These are phyloP conservation scores for Enteromius afrohamiltoni DNA, from an alignment of 2,797 vertebrate genomes.

Conservation along the genomic window DNA sequence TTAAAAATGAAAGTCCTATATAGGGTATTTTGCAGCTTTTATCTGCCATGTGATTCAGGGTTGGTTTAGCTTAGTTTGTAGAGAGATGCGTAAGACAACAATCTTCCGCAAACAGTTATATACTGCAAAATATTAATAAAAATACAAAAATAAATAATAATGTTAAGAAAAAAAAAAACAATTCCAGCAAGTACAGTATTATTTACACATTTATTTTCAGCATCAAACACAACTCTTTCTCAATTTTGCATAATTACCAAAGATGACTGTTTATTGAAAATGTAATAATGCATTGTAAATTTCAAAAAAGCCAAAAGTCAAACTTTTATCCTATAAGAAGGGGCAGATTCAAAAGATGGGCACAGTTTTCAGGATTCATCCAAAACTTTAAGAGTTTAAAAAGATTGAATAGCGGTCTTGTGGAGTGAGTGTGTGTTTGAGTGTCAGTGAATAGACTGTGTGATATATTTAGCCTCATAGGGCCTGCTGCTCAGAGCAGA, in stretches of 20 bases:
- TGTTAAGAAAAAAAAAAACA: background rate
- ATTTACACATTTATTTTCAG: background rate
- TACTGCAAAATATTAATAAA: background rate
- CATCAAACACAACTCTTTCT: background rate
- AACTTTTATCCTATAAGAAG: slow-evolving; percentile 12
- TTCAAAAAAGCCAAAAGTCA: too few relatives aligned
- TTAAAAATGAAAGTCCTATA: too few relatives aligned
- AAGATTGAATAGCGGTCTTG: slow-evolving; percentile 47
- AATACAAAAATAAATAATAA: background rate
- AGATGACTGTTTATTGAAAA: background rate
- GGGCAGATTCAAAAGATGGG: slow-evolving; percentile 52
- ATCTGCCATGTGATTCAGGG: too few relatives aligned
- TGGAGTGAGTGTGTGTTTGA: slow-evolving; percentile 36
- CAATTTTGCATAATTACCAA: background rate
- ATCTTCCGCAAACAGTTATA: background rate
- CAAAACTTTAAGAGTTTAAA: slow-evolving; percentile 32
- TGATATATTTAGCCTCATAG: slow-evolving; percentile 62
- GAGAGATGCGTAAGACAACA: background rate
- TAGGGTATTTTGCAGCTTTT: too few relatives aligned
- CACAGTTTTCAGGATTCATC: slow-evolving; percentile 46
- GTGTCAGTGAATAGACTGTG: slow-evolving; percentile 54
- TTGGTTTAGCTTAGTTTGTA: background rate
- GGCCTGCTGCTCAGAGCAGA: slow-evolving; percentile 63
- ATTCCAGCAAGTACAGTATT: background rate
- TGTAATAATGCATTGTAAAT: background rate